Conservation (phyloP, 92 coral and sea anemone genomes). For the Bergia puertoricense region DNA sequence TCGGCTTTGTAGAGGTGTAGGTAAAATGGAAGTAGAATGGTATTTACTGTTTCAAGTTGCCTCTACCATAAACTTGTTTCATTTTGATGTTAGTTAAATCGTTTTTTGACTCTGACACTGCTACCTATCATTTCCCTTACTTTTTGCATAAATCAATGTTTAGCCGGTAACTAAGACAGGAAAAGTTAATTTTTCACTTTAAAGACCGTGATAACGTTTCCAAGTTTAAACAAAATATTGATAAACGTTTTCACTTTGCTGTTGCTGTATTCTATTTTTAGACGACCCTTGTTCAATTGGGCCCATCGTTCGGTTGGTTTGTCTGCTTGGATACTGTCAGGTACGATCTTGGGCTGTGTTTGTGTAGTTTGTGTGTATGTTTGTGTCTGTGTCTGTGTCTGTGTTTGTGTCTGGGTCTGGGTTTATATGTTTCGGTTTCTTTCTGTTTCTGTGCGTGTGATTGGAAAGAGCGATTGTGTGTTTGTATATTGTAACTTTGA, state of each 20-base stretch:
- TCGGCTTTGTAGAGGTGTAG: background rate
- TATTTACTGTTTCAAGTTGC: background rate
- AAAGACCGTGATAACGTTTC: too few relatives aligned
- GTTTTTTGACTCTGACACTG: too few relatives aligned
- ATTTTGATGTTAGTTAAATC: too few relatives aligned
- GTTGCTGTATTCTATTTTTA: background rate
- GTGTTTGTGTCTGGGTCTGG: too few relatives aligned
- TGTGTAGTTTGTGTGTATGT: too few relatives aligned
- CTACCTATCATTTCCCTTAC: background rate
- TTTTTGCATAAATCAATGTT: too few relatives aligned
- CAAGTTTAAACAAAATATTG: background rate
- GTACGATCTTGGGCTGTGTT: conserved; percentile 20
- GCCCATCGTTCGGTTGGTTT: conserved; percentile 84
- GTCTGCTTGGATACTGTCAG: conserved; percentile 62
- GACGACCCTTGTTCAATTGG: conserved; percentile 81
- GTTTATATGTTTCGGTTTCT: too few relatives aligned
- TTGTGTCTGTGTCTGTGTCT: too few relatives aligned
- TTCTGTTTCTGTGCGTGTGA: too few relatives aligned
- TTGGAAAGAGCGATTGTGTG: too few relatives aligned
- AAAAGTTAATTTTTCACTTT: too few relatives aligned
- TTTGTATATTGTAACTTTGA: too few relatives aligned
- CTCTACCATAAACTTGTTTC: background rate
- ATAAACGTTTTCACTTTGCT: background rate
- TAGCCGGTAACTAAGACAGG: background rate
- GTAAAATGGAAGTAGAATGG: background rate